phyloP scores from a whole-genome alignment of 2,888 invertebrate genomes.

The Smittia sp. region DNA sequence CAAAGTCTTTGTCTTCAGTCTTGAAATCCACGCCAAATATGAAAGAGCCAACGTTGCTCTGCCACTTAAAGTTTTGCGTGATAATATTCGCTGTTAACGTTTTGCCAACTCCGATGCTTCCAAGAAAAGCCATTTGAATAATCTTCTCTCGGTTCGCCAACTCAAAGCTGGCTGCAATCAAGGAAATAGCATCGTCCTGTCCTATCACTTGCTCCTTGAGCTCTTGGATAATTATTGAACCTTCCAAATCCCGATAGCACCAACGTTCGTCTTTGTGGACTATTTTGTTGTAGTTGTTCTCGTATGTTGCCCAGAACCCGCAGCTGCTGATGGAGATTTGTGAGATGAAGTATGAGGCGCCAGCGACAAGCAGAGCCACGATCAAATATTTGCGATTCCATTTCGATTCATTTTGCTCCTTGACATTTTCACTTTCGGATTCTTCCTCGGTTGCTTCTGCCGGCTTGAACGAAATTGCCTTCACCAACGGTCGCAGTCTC shows the following conservation, averaged over 20 bases:
- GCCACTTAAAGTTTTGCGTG: background rate
- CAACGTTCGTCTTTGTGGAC: conserved; percentile 6
- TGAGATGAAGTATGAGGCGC: background rate
- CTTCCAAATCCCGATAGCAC: background rate
- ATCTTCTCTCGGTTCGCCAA: conserved; percentile 8
- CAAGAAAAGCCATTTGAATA: background rate
- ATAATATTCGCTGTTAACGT: background rate
- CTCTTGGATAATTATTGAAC: background rate
- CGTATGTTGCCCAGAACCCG: conserved; percentile 17
- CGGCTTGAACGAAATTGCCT: background rate
- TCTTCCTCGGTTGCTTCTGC: background rate
- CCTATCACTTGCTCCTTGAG: background rate
- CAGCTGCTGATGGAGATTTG: background rate
- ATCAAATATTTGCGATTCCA: background rate
- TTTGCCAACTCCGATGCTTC: background rate
- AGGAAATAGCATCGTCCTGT: conserved; percentile 16
- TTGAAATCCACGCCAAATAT: background rate
- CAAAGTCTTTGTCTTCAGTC: background rate
- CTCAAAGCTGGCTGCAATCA: conserved; percentile 3
- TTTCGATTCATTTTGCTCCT: background rate
- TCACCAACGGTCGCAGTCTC: background rate
- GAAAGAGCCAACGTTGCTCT: background rate
- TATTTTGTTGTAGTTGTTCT: conserved; percentile 21
- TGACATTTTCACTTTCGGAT: background rate
- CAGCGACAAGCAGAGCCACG: background rate